Evolutionary conservation across 2,113 vertebrate genomes (phyloP).

Genomic region (Haliaeetus leucogaster): DNA sequence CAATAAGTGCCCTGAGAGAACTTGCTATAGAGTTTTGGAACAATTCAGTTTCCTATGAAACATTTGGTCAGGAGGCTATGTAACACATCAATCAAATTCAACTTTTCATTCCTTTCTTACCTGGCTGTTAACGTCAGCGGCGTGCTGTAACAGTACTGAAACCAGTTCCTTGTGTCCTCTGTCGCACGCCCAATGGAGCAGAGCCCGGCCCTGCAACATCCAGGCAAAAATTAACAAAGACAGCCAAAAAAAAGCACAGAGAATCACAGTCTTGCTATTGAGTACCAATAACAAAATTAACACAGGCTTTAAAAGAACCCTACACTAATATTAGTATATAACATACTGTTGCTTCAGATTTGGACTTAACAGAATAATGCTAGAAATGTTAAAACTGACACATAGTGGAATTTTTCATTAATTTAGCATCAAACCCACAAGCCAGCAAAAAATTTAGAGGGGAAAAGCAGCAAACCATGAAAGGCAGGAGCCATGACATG

Average conservation of each 20-base stretch:
- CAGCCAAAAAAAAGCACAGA: neutral
- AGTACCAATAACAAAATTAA: neutral
- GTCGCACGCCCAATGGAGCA: constrained; percentile 95
- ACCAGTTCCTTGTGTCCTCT: constrained; percentile 94
- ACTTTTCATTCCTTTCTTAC: constrained; percentile 68
- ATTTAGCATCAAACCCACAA: neutral
- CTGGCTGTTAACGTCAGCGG: constrained; percentile 91
- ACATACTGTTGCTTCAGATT: neutral
- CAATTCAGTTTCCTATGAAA: neutral
- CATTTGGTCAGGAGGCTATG: neutral
- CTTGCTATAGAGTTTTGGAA: neutral
- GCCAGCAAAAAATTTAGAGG: neutral
- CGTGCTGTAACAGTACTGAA: constrained; percentile 84
- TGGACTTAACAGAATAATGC: neutral
- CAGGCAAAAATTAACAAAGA: neutral
- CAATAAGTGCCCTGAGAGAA: neutral
- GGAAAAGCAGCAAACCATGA: neutral
- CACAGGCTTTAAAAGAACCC: neutral
- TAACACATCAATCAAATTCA: neutral
- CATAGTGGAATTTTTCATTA: neutral
- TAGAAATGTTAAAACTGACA: neutral
- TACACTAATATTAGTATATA: neutral
- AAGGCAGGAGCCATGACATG: neutral
- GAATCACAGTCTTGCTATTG: neutral
- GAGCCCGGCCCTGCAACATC: constrained; percentile 83